Base-by-base conservation (phyloP, 2,797 vertebrate species). In the Xenops minutus region DNA sequence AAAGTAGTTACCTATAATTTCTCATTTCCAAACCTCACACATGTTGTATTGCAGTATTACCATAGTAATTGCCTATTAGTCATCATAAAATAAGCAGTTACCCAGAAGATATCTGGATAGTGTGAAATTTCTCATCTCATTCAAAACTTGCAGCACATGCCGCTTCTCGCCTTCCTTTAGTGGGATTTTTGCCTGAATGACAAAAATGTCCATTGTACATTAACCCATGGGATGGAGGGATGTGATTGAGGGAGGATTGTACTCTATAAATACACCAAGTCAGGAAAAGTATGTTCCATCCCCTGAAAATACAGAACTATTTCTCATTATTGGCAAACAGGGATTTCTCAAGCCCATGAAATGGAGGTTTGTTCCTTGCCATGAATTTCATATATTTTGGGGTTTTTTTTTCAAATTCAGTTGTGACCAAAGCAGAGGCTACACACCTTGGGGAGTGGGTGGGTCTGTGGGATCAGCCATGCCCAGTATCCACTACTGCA, bases 21-120 rank as follows among this genome's bases (percentile, higher is more conserved):
- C 97, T 98, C 97, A 98, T 98, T 98, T 97, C 94, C 97, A 96
- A 95, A 97, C 96, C 97, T 98, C 98, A 98, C 98, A 97, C 97
- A 96, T 97, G 97, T 97, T 98, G 97, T 98, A 98, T 97, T 97
- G 97, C 96, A 21, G 97, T 97, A 98, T 98, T 98, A 98, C 97
- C 98, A 98, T 98, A 98, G 98, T 98, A 98, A 98, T 98, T 98
- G 98, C 98, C 97, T 97, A 98, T 98, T 98, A 98, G 98, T 98
- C 98, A 98, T 98, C 98, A 98, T 98, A 98, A 98, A 98, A 98
- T 98, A 98, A 97, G 84, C 97, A 97, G 97, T 97, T 98, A 97
- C 97, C 96, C 97, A 96, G 98, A 98, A 98, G 98, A 98, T 98
- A 98, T 94, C 97, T 97, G 96, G 96, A 97, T 96, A 96, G 97